Evolutionary conservation across 2,797 vertebrate species (phyloP), one percentile per base, ranked within the genome.

Genomic region (Odontamblyopus rebecca): DNA sequence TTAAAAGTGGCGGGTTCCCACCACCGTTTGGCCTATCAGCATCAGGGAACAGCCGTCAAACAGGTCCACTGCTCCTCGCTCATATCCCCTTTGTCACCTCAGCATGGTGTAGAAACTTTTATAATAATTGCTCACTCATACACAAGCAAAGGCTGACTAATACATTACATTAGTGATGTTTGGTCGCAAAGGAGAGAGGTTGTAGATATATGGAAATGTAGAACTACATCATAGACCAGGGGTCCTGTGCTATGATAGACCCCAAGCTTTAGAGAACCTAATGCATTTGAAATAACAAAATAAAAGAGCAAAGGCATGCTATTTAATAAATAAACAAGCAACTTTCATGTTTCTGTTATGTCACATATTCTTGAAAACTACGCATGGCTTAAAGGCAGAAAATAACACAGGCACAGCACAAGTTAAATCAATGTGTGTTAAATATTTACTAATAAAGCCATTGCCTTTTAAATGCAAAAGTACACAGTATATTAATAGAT

Each of bases 1-100:
- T 92, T 89, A 85, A 84, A 91, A 85, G 90, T 92, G 90, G 88
- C 92, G 93, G 94, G 89, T 94, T 93, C 91, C 92, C 86, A 91
- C 87, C 89, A 91, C 91, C 91, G 89, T 93, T 95, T 94, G 93
- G 90, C 89, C 91, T 92, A 88, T 93, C 93, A 92, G 90, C 92
- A 88, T 94, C 93, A 92, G 88, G 78, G 86, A 93, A 87, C 84
- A 91, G 86, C 81, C 83, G 89, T 88, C 88, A 93, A 90, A 91
- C 65, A 82, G 35, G 83, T 91, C 91, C 85, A 13, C 76, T 84
- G 70, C 60, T 88, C 91, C 85, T 80, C 69, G 88, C 85, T 87
- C 92, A 83, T 82, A 91, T 87, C 89, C 93, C 81, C 94, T 93
- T 89, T 91, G 90, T 91, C 91, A 89, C 89, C 89, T 83, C 78